phyloP scores from a whole-genome alignment of 2,888 invertebrate genomes.

The Alsophila aescularia region DNA sequence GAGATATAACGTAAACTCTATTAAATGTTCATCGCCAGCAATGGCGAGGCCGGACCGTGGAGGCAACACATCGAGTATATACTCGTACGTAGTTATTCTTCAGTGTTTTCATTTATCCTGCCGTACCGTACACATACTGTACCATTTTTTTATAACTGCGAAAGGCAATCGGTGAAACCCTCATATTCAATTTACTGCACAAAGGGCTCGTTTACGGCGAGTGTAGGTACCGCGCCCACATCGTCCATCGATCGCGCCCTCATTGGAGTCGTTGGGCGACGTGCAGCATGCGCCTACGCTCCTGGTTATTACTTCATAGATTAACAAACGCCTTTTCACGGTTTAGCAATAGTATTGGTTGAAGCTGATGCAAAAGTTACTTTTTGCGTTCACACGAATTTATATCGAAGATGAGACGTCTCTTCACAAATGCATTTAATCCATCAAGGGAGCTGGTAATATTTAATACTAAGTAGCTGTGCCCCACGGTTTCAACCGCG shows the following conservation, averaged over 20 bases:
- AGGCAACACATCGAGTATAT: no score
- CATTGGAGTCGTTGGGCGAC: constrained; percentile 53
- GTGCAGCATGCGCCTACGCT: constrained; percentile 59
- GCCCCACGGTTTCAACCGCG: no score
- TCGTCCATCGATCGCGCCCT: constrained; percentile 75
- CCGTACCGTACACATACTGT: no score
- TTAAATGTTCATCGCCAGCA: no score
- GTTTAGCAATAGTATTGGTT: constrained; percentile 10
- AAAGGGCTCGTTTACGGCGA: constrained; percentile 76
- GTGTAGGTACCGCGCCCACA: constrained; percentile 69
- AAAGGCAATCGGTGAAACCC: constrained; percentile 74
- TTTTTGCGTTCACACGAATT: background rate
- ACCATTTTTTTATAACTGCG: constrained; percentile 65
- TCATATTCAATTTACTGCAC: constrained; percentile 75
- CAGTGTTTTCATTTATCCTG: background rate
- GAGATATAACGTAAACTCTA: no score
- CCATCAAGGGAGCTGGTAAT: no score
- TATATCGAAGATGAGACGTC: no score
- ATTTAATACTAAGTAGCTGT: no score
- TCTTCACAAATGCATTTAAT: no score
- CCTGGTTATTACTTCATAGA: constrained; percentile 13
- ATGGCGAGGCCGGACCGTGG: no score
- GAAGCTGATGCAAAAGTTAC: background rate
- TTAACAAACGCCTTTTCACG: constrained; percentile 10
- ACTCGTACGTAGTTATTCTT: background rate